Base-by-base conservation (phyloP, 1,140 invertebrate species). In the Lepidurus arcticus region DNA sequence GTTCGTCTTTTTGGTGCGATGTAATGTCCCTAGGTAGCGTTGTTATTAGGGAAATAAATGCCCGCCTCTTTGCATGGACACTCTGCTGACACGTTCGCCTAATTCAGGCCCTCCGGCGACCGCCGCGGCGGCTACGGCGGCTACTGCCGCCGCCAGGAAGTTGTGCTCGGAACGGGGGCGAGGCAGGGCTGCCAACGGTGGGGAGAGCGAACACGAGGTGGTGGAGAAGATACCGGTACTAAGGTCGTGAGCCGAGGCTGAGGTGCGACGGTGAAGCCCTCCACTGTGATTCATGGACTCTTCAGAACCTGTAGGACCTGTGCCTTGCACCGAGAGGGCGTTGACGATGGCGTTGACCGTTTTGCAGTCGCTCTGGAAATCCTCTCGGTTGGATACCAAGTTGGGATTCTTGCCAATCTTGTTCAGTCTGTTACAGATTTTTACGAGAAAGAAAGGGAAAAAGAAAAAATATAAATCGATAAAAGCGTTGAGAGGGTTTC, bases 331-430 rank as follows among this genome's bases (percentile, higher is more conserved):
- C 47, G 94, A 93, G 79, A 96, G 87, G 34, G 94, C 94, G 85
- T 94, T 95, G 78, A 96, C 94, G 80, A 96, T 93, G 43, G 94
- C 94, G 83, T 93, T 94, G 83, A 96, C 94, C 73, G 92, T 93
- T 87, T 94, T 94, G 83, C 92, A 93, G 85, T 95, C 93, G 34
- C 86, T 91, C 92, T 82, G 77, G 47, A 82, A 76, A 80, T 80
- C 79, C 91, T 96, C 94, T 76, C 94, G 89, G 83, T 96, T 94
- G 80, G 93, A 92, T 80, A 98, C 94, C 82, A 98, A 90, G 84
- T 95, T 97, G 74, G 96, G 96, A 88, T 98, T 98, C 88, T 98
- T 98, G 76, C 97, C 97, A 84, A 99, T 98, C 88, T 98, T 98
- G 87, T 98, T 98, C 81, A 99, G 88, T 87, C 94, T 91, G 34